phyloP scores from a whole-genome alignment of 2,113 vertebrate species.

The Anser brachyrhynchus region DNA sequence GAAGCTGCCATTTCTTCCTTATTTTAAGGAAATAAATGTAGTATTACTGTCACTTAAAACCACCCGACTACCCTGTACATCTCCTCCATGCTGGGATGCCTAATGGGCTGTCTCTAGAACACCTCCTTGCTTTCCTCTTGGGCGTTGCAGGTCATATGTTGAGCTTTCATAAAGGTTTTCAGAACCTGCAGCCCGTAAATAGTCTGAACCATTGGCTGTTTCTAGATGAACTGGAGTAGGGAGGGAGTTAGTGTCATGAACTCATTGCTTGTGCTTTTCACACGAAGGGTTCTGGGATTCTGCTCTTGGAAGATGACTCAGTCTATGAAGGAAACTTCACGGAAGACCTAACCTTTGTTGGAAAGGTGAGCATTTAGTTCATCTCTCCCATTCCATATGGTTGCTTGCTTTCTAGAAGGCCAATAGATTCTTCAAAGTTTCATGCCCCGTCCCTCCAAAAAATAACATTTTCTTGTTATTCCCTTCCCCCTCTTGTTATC shows the following conservation, averaged over 20 bases:
- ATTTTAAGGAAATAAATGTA: neutral
- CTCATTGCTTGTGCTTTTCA: neutral
- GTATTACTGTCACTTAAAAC: neutral
- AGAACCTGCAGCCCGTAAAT: neutral
- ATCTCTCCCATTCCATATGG: neutral
- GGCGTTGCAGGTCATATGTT: rapidly evolving
- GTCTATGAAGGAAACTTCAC: constrained; percentile 79
- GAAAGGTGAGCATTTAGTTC: constrained; percentile 71
- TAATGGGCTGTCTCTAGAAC: neutral
- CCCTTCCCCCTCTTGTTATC: too few species aligned
- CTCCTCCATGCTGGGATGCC: neutral
- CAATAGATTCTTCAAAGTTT: neutral
- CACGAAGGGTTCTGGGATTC: constrained; percentile 74
- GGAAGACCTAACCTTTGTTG: constrained; percentile 61
- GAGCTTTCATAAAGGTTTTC: neutral
- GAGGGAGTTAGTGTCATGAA: rapidly evolving
- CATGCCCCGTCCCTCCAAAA: rapidly evolving
- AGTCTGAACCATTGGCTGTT: neutral
- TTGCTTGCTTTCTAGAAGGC: neutral
- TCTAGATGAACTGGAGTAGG: neutral
- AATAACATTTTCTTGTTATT: rapidly evolving
- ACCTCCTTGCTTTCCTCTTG: neutral
- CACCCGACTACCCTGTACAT: neutral
- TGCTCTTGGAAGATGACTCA: constrained; percentile 76
- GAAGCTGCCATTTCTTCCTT: neutral